A percentile compares a stretch with the other conserved stretches of the same genome.
phyloP scores from a whole-genome alignment of 2,888 invertebrate species.

The Platynereis dumerilii region DNA sequence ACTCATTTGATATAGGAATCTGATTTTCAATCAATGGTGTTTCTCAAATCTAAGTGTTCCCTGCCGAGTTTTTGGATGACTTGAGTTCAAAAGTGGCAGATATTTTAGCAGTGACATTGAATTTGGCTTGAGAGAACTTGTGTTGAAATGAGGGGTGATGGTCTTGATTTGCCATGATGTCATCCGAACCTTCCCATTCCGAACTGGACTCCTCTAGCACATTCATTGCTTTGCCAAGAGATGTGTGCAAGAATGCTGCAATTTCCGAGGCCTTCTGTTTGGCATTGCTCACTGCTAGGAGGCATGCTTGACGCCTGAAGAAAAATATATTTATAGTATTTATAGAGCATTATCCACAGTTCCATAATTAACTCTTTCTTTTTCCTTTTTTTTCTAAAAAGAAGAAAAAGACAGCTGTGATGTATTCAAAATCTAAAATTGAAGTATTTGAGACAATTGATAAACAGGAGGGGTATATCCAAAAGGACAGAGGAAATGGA shows the following conservation, averaged over 20 bases:
- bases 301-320: conserved; percentile 52
- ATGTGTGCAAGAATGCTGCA: conserved; percentile 50
- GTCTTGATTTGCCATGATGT: conserved; percentile 41
- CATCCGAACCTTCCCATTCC: conserved; percentile 46
- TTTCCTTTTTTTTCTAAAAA: no score
- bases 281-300: conserved; percentile 55
- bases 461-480: no score
- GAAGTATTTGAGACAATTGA: no score
- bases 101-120: conserved; percentile 49
- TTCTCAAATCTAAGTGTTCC: no score
- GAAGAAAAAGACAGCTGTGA: no score
- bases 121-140: conserved; percentile 46
- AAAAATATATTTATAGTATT: no score
- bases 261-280: conserved; percentile 58
- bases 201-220: conserved; percentile 50
- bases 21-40: no score
- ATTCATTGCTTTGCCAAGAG: conserved; percentile 48
- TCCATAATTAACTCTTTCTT: no score
- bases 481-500: no score
- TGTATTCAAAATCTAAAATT: no score
- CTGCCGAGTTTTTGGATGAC: conserved; percentile 34
- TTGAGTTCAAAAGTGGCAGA: conserved; percentile 54
- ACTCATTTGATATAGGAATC: no score
- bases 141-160: conserved; percentile 47
- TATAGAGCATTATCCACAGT: no score